Evolutionary conservation across 1,140 invertebrate genomes (phyloP).

Genomic region (Eumaeus atala): DNA sequence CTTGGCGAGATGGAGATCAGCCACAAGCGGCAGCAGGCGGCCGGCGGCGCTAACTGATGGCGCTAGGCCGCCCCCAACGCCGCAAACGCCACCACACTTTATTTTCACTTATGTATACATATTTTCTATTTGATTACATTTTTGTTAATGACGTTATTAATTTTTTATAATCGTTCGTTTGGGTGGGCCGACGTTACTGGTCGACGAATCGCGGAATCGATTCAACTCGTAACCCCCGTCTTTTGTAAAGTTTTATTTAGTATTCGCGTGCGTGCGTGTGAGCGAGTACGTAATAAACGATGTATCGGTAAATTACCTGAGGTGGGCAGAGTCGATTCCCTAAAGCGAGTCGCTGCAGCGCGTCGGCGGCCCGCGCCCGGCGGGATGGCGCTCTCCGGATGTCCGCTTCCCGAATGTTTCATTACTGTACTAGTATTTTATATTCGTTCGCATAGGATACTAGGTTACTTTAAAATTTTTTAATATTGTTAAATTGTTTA

Average conservation of each 20-base stretch:
- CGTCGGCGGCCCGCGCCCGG: constrained; percentile 4
- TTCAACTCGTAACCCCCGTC: neutral
- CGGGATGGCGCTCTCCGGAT: constrained; percentile 1
- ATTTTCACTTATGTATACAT: constrained; percentile 61
- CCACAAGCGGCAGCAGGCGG: constrained; percentile 48
- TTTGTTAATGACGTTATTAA: constrained; percentile 66
- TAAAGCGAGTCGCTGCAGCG: constrained; percentile 1
- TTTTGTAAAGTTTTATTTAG: constrained; percentile 5
- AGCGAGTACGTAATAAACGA: neutral
- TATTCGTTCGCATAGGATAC: constrained; percentile 56
- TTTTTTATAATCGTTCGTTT: constrained; percentile 53
- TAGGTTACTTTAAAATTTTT: constrained; percentile 70
- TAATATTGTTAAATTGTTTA: constrained; percentile 72
- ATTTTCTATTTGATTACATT: constrained; percentile 68
- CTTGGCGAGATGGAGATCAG: constrained; percentile 88
- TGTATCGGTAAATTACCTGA: too few species aligned
- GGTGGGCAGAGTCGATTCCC: neutral
- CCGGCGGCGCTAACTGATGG: constrained; percentile 42
- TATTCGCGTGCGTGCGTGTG: neutral
- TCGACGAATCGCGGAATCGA: neutral
- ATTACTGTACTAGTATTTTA: constrained; percentile 52
- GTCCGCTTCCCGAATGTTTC: constrained; percentile 23
- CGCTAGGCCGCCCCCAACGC: constrained; percentile 27
- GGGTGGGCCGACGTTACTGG: constrained; percentile 27
- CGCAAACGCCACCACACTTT: constrained; percentile 53